Percentiles rank a stretch among this genome's conserved stretches.
Conservation (phyloP, 2,113 vertebrate species). For the Pardalotus punctatus region DNA sequence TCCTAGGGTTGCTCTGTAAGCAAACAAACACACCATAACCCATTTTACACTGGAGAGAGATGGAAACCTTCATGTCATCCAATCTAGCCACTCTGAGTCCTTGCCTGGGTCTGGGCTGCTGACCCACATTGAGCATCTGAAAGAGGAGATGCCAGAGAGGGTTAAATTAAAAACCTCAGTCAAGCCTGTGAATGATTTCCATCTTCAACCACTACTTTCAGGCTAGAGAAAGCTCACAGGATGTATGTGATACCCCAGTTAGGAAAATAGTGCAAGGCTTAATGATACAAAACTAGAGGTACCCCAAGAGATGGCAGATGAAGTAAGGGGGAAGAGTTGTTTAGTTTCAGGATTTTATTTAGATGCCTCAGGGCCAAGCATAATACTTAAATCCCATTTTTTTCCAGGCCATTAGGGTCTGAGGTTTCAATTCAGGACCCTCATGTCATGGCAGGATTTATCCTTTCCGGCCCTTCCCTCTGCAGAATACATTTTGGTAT, state of each 20-base stretch:
- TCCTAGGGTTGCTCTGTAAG: neutral
- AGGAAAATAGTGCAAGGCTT: neutral
- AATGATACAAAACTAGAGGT: neutral
- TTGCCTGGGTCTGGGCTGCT: neutral
- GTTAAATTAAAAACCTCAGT: neutral
- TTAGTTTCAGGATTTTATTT: neutral
- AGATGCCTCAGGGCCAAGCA: neutral
- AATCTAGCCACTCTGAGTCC: neutral
- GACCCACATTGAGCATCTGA: neutral
- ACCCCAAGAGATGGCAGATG: neutral
- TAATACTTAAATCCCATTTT: neutral
- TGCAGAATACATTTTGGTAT: neutral
- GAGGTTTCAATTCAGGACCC: neutral
- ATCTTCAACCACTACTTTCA: neutral
- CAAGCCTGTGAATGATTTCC: neutral
- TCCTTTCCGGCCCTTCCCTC: neutral
- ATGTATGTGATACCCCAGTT: neutral
- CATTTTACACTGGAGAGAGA: neutral
- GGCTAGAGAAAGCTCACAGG: neutral
- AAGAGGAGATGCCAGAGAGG: neutral
- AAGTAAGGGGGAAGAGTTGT: neutral
- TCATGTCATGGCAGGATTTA: neutral
- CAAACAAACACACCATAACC: neutral
- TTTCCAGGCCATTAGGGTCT: neutral
- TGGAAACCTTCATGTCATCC: neutral